Evolutionary conservation across 2,113 vertebrate species (phyloP).

Genomic region (Daphoenositta chrysoptera): DNA sequence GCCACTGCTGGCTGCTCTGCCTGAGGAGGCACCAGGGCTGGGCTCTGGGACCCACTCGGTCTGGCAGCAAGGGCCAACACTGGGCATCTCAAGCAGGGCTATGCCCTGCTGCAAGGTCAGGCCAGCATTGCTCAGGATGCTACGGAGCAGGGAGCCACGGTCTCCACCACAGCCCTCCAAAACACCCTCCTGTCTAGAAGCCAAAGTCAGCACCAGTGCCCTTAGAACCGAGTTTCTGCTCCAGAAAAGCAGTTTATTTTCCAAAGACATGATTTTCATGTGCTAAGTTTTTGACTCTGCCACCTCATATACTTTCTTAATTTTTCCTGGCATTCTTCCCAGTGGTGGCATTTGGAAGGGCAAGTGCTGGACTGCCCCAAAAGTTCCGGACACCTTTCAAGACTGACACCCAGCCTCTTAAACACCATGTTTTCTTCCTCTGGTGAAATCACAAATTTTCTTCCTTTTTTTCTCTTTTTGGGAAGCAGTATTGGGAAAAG

Average conservation of each 20-base stretch:
- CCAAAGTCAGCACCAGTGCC: not conserved
- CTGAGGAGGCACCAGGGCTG: rapidly evolving
- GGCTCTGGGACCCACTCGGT: rapidly evolving
- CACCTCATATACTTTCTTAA: not conserved
- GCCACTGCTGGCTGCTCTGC: not conserved
- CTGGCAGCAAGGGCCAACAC: not conserved
- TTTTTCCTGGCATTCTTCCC: not conserved
- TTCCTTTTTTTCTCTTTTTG: not conserved
- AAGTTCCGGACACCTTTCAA: not conserved
- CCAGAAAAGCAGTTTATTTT: not conserved
- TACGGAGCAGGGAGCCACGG: rapidly evolving
- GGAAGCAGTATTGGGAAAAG: not conserved
- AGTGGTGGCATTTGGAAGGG: not conserved
- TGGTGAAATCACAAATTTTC: not conserved
- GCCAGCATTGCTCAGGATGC: rapidly evolving
- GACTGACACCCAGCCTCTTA: not conserved
- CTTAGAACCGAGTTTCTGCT: not conserved
- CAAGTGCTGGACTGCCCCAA: not conserved
- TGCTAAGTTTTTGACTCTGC: not conserved
- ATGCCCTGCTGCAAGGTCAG: not conserved
- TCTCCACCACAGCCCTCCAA: not conserved
- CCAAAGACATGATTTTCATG: not conserved
- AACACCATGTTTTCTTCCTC: not conserved
- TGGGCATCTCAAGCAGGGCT: not conserved
- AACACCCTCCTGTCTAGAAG: not conserved